Conservation (phyloP, 2,797 vertebrate species). For the Parambassis ranga region DNA sequence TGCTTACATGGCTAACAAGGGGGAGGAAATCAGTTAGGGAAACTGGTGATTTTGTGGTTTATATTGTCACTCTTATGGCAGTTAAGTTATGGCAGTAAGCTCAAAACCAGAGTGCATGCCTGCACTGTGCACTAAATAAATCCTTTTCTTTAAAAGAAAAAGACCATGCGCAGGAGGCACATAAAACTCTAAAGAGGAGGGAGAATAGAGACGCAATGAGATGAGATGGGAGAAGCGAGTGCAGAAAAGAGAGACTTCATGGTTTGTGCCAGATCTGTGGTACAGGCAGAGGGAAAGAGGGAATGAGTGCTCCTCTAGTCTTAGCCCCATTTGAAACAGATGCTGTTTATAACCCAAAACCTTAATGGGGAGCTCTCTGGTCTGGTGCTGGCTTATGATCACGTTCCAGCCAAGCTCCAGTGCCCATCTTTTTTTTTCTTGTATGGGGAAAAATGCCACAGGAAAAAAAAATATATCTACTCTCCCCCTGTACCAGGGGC, state of each 20-base stretch:
- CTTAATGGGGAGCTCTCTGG: slow-evolving; percentile 79
- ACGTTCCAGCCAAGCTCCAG: slow-evolving; percentile 76
- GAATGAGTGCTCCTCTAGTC: slow-evolving; percentile 67
- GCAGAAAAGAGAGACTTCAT: slow-evolving; percentile 67
- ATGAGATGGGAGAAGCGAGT: slow-evolving; percentile 61
- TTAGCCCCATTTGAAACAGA: slow-evolving; percentile 80
- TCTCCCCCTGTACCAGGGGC: slow-evolving; percentile 65
- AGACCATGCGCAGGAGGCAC: slow-evolving; percentile 64
- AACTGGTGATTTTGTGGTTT: slow-evolving; percentile 60
- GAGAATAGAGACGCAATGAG: slow-evolving; percentile 68
- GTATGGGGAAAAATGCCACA: slow-evolving; percentile 69
- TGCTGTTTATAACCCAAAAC: slow-evolving; percentile 81
- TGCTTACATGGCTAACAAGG: slow-evolving; percentile 33
- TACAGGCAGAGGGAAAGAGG: slow-evolving; percentile 68
- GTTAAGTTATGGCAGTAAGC: slow-evolving; percentile 34
- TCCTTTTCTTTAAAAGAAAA: slow-evolving; percentile 64
- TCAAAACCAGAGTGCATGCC: slow-evolving; percentile 20
- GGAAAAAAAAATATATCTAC: slow-evolving; percentile 49
- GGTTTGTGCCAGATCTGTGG: slow-evolving; percentile 71
- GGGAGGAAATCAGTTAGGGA: slow-evolving; percentile 33
- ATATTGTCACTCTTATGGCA: slow-evolving; percentile 33
- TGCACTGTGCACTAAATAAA: slow-evolving; percentile 63
- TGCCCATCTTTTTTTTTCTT: slow-evolving; percentile 72
- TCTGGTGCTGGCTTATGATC: slow-evolving; percentile 78
- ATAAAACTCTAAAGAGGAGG: slow-evolving; percentile 68